Conservation (phyloP, 64 coral and sea anemone species). For the Anthopleura sola region DNA sequence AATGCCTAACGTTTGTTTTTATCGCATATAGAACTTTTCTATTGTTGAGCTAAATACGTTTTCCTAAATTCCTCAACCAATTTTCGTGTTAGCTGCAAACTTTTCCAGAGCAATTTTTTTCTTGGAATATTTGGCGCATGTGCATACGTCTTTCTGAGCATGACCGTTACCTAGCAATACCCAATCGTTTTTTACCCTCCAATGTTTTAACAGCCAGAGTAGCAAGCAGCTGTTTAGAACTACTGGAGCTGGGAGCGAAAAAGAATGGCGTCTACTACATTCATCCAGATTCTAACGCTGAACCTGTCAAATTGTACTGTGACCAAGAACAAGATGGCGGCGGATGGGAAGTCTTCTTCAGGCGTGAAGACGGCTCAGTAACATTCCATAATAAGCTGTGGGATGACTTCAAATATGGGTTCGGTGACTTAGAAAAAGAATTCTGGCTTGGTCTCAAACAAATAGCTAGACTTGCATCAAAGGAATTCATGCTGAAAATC, state of each 20-base stretch:
- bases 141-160: no score
- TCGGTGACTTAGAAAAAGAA: not conserved
- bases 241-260: conserved; percentile 10
- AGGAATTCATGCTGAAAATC: conserved; percentile 4
- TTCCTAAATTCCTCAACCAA: no score
- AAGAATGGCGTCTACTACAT: conserved; percentile 15
- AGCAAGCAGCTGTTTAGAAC: conserved; percentile 9
- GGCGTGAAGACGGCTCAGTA: conserved; percentile 10
- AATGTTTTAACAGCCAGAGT: not conserved
- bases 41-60: no score
- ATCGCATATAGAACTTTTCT: no score
- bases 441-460: conserved; percentile 4
- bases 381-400: conserved; percentile 5
- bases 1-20: no score
- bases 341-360: conserved; percentile 22
- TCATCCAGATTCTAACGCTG: not conserved
- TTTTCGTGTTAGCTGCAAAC: no score
- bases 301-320: conserved; percentile 1
- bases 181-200: not conserved
- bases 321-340: conserved; percentile 33
- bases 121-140: no score
- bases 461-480: not conserved
- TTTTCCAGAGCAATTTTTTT: no score
- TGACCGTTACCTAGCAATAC: no score
- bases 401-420: not conserved